Conservation (phyloP, 2,797 vertebrate species). For the Cryptoblepharus egeriae region DNA sequence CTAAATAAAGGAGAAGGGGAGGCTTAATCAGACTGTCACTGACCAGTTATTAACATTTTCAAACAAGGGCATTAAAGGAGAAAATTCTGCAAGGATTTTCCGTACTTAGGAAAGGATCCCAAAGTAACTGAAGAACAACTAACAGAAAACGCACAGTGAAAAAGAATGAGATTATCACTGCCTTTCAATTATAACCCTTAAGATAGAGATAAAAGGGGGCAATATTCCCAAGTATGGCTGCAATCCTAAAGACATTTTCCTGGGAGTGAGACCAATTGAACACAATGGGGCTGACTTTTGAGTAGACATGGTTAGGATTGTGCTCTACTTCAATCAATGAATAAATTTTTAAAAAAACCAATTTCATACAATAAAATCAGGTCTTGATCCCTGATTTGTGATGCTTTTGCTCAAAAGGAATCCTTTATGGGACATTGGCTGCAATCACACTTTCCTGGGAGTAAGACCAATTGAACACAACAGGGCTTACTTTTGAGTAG, state of each 20-base stretch:
- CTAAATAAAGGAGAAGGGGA: slow-evolving; percentile 74
- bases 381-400: background rate
- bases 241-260: too few relatives aligned
- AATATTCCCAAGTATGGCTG: background rate
- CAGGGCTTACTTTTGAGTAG: too few relatives aligned
- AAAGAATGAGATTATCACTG: too few relatives aligned
- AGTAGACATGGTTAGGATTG: too few relatives aligned
- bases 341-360: too few relatives aligned
- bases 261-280: too few relatives aligned
- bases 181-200: too few relatives aligned
- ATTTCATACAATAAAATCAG: background rate
- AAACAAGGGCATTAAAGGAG: slow-evolving; percentile 74
- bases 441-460: too few relatives aligned
- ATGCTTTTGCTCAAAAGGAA: background rate
- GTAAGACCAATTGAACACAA: too few relatives aligned
- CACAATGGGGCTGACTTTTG: too few relatives aligned
- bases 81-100: slow-evolving; percentile 74
- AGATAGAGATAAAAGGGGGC: background rate
- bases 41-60: slow-evolving; percentile 78
- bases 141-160: background rate
- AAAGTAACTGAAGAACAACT: slow-evolving; percentile 36
- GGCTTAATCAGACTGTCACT: slow-evolving; percentile 77
- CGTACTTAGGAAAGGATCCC: slow-evolving; percentile 69
- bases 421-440: background rate
- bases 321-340: too few relatives aligned